Evolutionary conservation across 2,888 invertebrate species (phyloP), one percentile per base, ranked within the genome.

Genomic region (Spialia ferax): DNA sequence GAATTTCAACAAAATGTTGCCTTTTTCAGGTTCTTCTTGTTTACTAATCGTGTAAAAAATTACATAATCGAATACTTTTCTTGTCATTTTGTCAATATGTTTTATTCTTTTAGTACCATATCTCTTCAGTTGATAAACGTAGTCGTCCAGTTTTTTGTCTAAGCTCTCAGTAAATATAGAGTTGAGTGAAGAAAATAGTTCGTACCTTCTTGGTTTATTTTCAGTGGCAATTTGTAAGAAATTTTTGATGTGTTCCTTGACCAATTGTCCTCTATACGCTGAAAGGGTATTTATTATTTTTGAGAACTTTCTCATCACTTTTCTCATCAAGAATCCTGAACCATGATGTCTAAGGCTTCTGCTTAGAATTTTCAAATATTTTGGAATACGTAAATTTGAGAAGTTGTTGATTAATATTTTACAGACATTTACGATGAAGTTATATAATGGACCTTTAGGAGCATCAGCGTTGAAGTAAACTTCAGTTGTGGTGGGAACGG

Each of bases 391-490:
- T 23, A 73, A 69, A 15, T 42, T 26, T 5, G 71, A 52, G 64
- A 85, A 85, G 64, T 79, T 78, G 7, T 75, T 73, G 22, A 86
- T 69, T 56, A 87, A 70, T 7, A 79, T 74, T 18, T 80, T 73
- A 69, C 87, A 89, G 35, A 90, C 77, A 55, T 84, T 83, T 7
- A 77, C 71, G 2, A 89, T 68, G 20, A 90, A 86, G 63, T 86
- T 75, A 63, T 80, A 86, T 55, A 87, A 81, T 1, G 86, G 81
- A 6, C 90, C 89, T 32, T 63, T 72, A 2, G 67, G 56, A 22
- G 67, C 86, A 78, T 23, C 23, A 6, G 29, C 32, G 77, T 55
- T 55, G 55, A 57, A 29, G 20, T 66, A 26, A 50, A 52, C 32
- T 11, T 63, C 52, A 0, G 67, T 62, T 22, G 68, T 69, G 2